These are phyloP conservation scores for Sitobion miscanthi DNA, from an alignment of 1,140 invertebrate species.

Conservation along the genomic window DNA sequence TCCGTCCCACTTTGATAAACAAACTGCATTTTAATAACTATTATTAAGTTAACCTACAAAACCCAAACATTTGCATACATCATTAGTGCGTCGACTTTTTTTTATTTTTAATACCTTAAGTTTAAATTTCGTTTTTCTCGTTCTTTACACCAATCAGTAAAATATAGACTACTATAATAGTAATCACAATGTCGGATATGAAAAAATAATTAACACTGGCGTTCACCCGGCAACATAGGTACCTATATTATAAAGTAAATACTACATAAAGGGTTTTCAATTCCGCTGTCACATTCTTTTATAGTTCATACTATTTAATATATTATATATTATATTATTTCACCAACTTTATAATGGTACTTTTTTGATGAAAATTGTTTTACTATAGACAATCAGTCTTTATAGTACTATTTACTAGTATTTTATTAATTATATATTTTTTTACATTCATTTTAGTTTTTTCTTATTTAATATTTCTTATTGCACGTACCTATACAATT, in stretches of 20 bases:
- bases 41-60: constrained; percentile 49
- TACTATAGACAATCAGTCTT: neutral
- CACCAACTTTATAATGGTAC: neutral
- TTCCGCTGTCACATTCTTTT: neutral
- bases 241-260: neutral
- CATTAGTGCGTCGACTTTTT: constrained; percentile 44
- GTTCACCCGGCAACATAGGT: neutral
- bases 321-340: neutral
- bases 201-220: neutral
- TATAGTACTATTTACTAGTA: neutral
- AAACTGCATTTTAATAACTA: constrained; percentile 57
- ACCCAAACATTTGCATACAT: constrained; percentile 51
- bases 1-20: constrained; percentile 44
- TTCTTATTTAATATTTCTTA: too few relatives aligned
- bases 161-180: neutral
- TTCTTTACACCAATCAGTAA: neutral
- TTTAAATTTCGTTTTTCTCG: neutral
- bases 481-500: too few relatives aligned
- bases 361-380: neutral
- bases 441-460: too few relatives aligned
- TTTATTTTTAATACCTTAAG: neutral
- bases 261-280: neutral
- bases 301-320: neutral
- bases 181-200: neutral
- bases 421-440: neutral